phyloP scores from a whole-genome alignment of 2,113 vertebrate species.

The Orthonyx spaldingii region DNA sequence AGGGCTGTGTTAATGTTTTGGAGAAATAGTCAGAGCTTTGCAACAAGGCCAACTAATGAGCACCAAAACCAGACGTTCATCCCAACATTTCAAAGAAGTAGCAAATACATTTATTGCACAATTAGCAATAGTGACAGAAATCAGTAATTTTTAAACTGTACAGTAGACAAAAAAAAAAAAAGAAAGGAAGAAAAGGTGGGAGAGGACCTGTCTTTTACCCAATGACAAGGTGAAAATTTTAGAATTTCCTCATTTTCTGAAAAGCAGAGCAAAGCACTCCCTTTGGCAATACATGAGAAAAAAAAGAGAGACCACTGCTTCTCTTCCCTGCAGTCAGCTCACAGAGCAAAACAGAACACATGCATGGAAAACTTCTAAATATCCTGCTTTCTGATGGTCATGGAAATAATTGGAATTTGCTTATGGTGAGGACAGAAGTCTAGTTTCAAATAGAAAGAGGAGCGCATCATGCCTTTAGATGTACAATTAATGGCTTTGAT shows the following conservation, averaged over 20 bases:
- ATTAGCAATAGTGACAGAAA: not conserved
- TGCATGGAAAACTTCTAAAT: not conserved
- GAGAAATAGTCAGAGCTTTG: constrained; percentile 32
- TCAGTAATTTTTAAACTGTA: not conserved
- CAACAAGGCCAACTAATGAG: not conserved
- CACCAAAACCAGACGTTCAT: constrained; percentile 46
- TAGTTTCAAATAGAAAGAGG: not conserved
- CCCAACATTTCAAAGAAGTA: not conserved
- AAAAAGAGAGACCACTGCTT: not conserved
- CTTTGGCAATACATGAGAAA: not conserved
- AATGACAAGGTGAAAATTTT: not conserved
- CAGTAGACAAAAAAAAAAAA: not conserved
- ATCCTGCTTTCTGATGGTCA: not conserved
- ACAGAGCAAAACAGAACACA: not conserved
- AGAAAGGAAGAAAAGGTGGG: not conserved
- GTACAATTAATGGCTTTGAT: not conserved
- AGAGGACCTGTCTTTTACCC: not conserved
- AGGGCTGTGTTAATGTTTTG: constrained; percentile 15
- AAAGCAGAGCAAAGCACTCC: not conserved
- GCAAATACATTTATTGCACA: not conserved
- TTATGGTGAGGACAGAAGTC: not conserved
- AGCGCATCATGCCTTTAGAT: not conserved
- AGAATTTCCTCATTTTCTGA: not conserved
- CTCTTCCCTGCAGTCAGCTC: not conserved
- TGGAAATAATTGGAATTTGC: not conserved